Evolutionary conservation across 2,888 invertebrate species (phyloP).

Genomic region (Cerceris rybyensis): DNA sequence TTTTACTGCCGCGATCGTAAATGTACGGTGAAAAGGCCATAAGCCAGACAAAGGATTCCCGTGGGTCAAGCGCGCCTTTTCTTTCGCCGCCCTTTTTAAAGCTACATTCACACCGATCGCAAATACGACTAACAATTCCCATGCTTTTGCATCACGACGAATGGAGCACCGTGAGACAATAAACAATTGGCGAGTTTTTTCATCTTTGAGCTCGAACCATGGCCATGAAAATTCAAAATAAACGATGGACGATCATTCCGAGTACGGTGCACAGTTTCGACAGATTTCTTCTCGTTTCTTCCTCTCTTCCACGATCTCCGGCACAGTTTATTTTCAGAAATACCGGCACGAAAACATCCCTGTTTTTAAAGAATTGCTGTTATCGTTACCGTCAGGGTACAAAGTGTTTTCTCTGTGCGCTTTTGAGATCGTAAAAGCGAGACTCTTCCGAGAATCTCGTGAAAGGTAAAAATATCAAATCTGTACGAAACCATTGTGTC

Average conservation of each 20-base stretch:
- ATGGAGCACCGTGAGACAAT: constrained; percentile 43
- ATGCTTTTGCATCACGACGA: background rate
- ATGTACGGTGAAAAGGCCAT: constrained; percentile 39
- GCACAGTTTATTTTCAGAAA: constrained; percentile 51
- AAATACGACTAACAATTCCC: constrained; percentile 1
- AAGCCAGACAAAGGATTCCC: constrained; percentile 55
- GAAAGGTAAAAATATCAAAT: no score
- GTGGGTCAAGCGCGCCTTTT: constrained; percentile 39
- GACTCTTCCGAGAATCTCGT: background rate
- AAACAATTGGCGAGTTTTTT: constrained; percentile 46
- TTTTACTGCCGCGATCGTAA: constrained; percentile 63
- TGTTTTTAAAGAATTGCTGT: constrained; percentile 31
- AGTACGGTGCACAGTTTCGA: constrained; percentile 19
- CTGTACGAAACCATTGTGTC: no score
- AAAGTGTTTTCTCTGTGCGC: background rate
- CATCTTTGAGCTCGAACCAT: constrained; percentile 40
- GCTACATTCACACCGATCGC: constrained; percentile 14
- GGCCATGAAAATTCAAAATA: constrained; percentile 51
- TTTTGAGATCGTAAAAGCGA: background rate
- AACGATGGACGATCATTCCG: constrained; percentile 64
- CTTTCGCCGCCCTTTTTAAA: constrained; percentile 27
- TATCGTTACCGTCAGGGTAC: background rate
- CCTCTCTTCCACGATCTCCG: constrained; percentile 8
- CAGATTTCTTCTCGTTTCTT: constrained; percentile 6
- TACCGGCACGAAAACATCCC: constrained; percentile 20